Evolutionary conservation across 1,140 invertebrate species (phyloP), one percentile per base, ranked within the genome.

Genomic region (Charaxes varanes): DNA sequence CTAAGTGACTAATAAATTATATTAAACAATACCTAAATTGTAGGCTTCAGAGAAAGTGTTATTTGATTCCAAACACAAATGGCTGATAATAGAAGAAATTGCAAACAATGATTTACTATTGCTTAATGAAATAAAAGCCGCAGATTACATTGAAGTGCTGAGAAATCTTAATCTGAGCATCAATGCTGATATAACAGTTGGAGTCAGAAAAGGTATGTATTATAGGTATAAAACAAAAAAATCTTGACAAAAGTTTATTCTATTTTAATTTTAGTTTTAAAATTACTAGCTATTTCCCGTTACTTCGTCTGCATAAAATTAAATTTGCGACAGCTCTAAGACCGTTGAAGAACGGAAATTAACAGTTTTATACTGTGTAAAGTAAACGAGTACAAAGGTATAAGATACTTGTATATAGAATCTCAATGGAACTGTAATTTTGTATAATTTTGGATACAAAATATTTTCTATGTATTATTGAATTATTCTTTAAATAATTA

Each of bases 11-110:
- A 19, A 4, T 19, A 19, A 3, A 19, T 19, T 19, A 19, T 19
- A 19, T 4, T 4, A 7, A 6, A 15, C 5, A 6, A 0, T 28
- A 1, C 6, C 6, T 14, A 14, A 14, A 18, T 61, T 55, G 8
- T 28, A 68, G 65, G 65, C 56, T 7, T 62, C 62, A 10, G 13
- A 60, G 49, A 53, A 61, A 3, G 53, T 37, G 13, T 26, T 41
- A 7, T 46, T 65, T 2, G 42, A 59, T 27, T 32, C 40, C 22
- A 37, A 24, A 6, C 53, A 53, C 27, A 61, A 61, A 37, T 69
- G 65, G 65, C 24, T 66, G 7, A 24, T 66, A 10, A 43, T 57
- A 7, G 23, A 55, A 15, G 22, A 51, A 21, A 46, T 5, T 18
- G 6, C 7, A 35, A 11, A 15, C 14, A 12, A 35, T 5, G 11